Conservation (phyloP, 1,140 invertebrate species). For the Popillia japonica region DNA sequence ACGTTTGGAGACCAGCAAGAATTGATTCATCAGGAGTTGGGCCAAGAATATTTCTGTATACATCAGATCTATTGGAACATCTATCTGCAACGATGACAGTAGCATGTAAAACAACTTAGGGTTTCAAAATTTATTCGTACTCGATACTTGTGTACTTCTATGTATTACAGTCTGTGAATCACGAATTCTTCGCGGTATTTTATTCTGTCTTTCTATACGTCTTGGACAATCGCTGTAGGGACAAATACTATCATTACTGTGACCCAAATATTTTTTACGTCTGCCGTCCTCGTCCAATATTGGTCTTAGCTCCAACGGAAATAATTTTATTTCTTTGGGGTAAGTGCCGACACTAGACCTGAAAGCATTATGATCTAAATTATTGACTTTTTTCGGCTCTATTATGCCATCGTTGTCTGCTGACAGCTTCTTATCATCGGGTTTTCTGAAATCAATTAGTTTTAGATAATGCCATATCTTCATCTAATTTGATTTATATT, state of each 20-base stretch:
- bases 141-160: neutral
- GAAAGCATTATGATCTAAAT: neutral
- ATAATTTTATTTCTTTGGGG: slow-evolving; percentile 24
- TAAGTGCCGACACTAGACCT: slow-evolving; percentile 16
- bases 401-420: neutral
- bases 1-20: slow-evolving; percentile 47
- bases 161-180: neutral
- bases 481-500: neutral
- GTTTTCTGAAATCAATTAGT: neutral
- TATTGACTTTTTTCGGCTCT: neutral
- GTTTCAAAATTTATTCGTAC: neutral
- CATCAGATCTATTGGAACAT: slow-evolving; percentile 36
- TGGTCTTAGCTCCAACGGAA: slow-evolving; percentile 18
- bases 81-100: neutral
- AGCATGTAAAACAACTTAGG: neutral
- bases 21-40: slow-evolving; percentile 53
- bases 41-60: slow-evolving; percentile 50
- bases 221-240: neutral
- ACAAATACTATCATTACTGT: neutral
- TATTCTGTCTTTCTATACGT: neutral
- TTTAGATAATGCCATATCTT: neutral
- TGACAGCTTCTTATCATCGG: slow-evolving; percentile 18
- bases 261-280: neutral
- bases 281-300: neutral
- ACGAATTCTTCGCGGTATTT: slow-evolving; percentile 1